phyloP scores from a whole-genome alignment of 2,797 vertebrate species.

The Rhyacichthys aspro region DNA sequence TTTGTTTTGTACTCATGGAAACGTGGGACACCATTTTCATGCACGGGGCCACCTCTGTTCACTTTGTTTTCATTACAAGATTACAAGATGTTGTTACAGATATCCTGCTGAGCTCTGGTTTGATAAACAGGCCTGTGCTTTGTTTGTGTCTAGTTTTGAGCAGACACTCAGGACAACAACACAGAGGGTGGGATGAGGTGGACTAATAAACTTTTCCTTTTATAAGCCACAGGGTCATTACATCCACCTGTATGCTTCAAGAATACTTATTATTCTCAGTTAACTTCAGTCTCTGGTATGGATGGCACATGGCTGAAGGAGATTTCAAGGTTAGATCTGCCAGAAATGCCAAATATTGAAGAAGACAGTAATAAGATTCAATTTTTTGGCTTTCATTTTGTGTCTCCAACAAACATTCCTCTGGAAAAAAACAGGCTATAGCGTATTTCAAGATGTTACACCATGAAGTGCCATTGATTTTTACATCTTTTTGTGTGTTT shows the following conservation, averaged over 20 bases:
- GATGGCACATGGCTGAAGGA: neutral
- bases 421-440: too few species aligned
- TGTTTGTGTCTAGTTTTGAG: slow-evolving; percentile 7
- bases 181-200: neutral
- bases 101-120: neutral
- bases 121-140: neutral
- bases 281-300: neutral
- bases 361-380: too few species aligned
- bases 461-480: too few species aligned
- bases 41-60: neutral
- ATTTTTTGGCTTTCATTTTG: too few species aligned
- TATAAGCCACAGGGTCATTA: slow-evolving; percentile 1
- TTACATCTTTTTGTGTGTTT: too few species aligned
- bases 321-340: slow-evolving; percentile 1
- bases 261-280: slow-evolving; percentile 5
- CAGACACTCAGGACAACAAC: neutral
- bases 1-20: neutral
- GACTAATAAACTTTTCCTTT: slow-evolving; percentile 10
- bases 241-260: neutral
- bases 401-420: too few species aligned
- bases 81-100: slow-evolving; percentile 9
- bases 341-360: neutral
- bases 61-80: slow-evolving; percentile 9
- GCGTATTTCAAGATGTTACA: too few species aligned
- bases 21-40: neutral